Percentiles rank a stretch among this genome's conserved stretches.
Evolutionary conservation across 2,797 vertebrate genomes (phyloP).

Genomic region (Chloroceryle amazona): DNA sequence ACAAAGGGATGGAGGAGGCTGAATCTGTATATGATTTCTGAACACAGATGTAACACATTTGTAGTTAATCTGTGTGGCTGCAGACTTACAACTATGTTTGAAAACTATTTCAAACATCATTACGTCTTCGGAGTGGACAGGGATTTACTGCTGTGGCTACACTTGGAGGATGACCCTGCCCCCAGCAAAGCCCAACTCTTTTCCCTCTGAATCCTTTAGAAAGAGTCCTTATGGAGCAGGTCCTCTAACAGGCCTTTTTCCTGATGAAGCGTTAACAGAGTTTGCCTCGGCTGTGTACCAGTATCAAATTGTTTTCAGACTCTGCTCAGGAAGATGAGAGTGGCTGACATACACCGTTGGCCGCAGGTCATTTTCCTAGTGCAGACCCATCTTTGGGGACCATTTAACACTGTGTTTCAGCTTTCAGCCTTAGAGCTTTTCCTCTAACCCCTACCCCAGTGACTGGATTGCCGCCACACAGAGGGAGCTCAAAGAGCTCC

Average conservation of each 20-base stretch:
- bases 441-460: background rate
- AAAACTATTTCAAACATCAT: conserved; percentile 56
- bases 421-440: conserved; percentile 11
- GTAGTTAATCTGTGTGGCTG: conserved; percentile 28
- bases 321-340: background rate
- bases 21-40: conserved; percentile 25
- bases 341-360: background rate
- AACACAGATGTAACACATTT: conserved; percentile 54
- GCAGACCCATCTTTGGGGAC: background rate
- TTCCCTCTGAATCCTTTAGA: background rate
- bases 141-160: background rate
- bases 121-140: background rate
- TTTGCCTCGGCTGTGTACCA: background rate
- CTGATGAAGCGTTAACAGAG: background rate
- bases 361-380: background rate
- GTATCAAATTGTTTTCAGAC: conserved; percentile 30
- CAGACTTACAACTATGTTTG: conserved; percentile 47
- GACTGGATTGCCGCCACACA: background rate
- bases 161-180: background rate
- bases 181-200: background rate
- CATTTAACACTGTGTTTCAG: conserved; percentile 12
- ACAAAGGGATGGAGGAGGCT: conserved; percentile 20
- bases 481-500: background rate
- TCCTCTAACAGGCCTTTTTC: background rate
- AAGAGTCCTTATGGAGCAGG: background rate